These are phyloP conservation scores for Drosophila cognata DNA, from an alignment of 2,888 invertebrate genomes.

Conservation along the genomic window DNA sequence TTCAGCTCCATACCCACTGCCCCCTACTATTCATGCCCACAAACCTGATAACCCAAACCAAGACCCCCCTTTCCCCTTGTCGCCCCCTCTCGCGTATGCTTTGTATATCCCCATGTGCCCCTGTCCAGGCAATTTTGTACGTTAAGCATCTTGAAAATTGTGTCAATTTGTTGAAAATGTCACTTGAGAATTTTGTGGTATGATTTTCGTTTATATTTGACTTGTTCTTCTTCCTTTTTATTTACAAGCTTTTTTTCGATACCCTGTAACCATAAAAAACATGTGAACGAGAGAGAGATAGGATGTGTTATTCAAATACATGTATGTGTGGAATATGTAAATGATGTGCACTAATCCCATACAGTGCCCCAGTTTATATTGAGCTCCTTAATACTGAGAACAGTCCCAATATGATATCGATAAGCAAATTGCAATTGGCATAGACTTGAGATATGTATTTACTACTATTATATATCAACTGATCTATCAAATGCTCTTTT, in stretches of 20 bases:
- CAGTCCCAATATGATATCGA: neutral
- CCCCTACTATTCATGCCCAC: constrained; percentile 3
- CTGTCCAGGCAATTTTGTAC: constrained; percentile 62
- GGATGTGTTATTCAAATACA: neutral
- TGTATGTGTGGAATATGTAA: neutral
- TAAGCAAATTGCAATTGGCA: neutral
- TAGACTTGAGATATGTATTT: neutral
- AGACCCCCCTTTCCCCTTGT: neutral
- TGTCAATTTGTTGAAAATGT: constrained; percentile 81
- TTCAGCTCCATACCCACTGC: constrained; percentile 1
- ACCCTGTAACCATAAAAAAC: constrained; percentile 13
- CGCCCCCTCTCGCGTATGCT: neutral
- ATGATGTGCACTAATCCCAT: neutral
- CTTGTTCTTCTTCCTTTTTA: constrained; percentile 7
- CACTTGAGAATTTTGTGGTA: constrained; percentile 75
- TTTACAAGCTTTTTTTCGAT: neutral
- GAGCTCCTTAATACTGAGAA: neutral
- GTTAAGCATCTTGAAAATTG: constrained; percentile 80
- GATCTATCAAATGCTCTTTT: neutral
- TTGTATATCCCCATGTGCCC: constrained; percentile 25
- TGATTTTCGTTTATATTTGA: constrained; percentile 70
- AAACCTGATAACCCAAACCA: neutral
- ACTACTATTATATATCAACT: neutral
- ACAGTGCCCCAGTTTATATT: neutral
- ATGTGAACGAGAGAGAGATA: neutral